Base-by-base conservation (phyloP, 2,888 invertebrate species). In the Luperina nickerlii region DNA sequence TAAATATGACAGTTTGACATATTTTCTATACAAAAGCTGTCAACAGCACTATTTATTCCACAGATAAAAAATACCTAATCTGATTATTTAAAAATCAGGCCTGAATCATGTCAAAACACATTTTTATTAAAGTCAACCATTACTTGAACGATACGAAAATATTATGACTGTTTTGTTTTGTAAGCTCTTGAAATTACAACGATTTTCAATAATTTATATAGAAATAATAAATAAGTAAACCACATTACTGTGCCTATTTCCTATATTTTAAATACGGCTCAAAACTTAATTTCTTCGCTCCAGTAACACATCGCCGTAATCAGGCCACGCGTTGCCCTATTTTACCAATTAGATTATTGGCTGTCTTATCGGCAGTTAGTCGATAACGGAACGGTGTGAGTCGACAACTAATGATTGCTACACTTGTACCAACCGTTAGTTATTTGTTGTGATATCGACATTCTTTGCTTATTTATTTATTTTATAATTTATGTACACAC, bases 281-380 rank as follows among this genome's bases (percentile, higher is more conserved):
- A 38, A 76, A 65, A 32, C 3, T 68, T 24, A 69, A 70, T 69
- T 54, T 82, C 65, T 69, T n/a, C 32, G 67, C n/a, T 74, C 48
- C 60, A 79, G 27, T 71, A 66, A 32, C 48, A 63, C 20, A 42
- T 27, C 11, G 24, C 15, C 24, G 63, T 62, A 78, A 78, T 87
- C 74, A 72, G 68, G 72, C 67, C 88, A 76, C 45, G 45, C 66
- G 77, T 78, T 87, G 90, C 38, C 86, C 90, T 82, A 89, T 87
- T 90, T 87, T 71, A 83, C 67, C 74, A 83, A 86, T 83, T 90
- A 83, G 78, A 89, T 86, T 86, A 89, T 67, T 77, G 74, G 32
- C 42, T 18, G n/a, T 78, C 63, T 90, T 89, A 89, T 90, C 90
- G 72, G 24, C 72, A 32, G 71, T 76, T 79, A 74, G 54, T 71